Base-by-base conservation (phyloP, 2,888 invertebrate species). In the Tethea ocularis region DNA sequence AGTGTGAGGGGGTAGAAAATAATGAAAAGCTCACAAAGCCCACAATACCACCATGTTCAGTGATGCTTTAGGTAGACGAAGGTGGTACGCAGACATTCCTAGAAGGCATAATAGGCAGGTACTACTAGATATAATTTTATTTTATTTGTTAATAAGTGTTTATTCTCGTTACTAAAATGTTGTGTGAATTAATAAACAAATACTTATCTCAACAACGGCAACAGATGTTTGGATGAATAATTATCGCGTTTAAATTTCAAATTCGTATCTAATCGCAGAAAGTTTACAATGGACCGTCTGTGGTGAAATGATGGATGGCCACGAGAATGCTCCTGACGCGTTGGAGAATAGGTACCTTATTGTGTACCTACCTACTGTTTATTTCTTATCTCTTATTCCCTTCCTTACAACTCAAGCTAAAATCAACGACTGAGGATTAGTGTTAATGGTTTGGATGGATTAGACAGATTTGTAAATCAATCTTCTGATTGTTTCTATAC, bases 221-320 rank as follows among this genome's bases (percentile, higher is more conserved):
- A 33, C 57, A 51, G 57, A 56, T 51, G 57, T 41, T 38, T 26
- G 57, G 64, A 63, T 63, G 65, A 63, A 63, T 66, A 62, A 68
- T 69, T 59, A 62, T 63, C 60, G 63, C 60, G 63, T 67, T 68
- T 71, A 71, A 68, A 75, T 73, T 74, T 67, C 57, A 61, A 68
- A 69, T 61, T 67, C 64, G 57, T 73, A 68, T 73, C 68, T 73
- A 72, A 78, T 75, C 75, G 64, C 59, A 61, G 67, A 74, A 71
- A 78, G 70, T 78, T 80, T 72, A 69, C 71, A 70, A 70, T 70
- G 67, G 71, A 68, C 69, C 67, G 72, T 70, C 68, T 69, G 69
- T 71, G 69, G 65, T 72, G 63, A 65, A 61, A 62, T 82, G 82
- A 82, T 82, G 75, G 80, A 82, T 82, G 69, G 80, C 75, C 78